phyloP scores from a whole-genome alignment of 2,113 vertebrate genomes.

The Recurvirostra avosetta region DNA sequence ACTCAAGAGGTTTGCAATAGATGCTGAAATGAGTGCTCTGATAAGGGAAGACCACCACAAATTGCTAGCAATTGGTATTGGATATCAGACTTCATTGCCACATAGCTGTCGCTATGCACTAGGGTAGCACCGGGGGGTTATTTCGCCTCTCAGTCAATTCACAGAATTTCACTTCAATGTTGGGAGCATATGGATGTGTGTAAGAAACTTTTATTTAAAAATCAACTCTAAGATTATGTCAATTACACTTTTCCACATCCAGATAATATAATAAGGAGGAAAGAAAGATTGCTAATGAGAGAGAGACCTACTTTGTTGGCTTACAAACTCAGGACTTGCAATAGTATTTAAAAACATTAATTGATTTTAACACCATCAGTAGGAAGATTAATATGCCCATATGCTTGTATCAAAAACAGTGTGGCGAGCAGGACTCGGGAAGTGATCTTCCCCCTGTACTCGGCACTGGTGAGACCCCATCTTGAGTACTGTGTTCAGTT shows the following conservation, averaged over 20 bases:
- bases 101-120: background rate
- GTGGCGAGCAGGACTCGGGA: background rate
- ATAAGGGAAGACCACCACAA: background rate
- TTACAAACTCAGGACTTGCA: background rate
- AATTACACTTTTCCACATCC: background rate
- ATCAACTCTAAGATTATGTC: background rate
- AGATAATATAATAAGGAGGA: background rate
- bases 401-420: background rate
- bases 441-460: fast-evolving
- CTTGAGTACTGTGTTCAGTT: fast-evolving
- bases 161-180: background rate
- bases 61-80: background rate
- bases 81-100: background rate
- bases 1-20: background rate
- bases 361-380: background rate
- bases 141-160: background rate
- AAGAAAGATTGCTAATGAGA: background rate
- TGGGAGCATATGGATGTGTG: background rate
- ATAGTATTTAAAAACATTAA: background rate
- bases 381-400: background rate
- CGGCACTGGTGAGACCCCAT: fast-evolving
- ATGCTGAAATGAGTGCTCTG: background rate
- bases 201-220: background rate
- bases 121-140: background rate
- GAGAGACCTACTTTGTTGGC: background rate